Evolutionary conservation across 1,140 invertebrate genomes (phyloP), one percentile per base, ranked within the genome.

Genomic region (Bradysia coprophila): DNA sequence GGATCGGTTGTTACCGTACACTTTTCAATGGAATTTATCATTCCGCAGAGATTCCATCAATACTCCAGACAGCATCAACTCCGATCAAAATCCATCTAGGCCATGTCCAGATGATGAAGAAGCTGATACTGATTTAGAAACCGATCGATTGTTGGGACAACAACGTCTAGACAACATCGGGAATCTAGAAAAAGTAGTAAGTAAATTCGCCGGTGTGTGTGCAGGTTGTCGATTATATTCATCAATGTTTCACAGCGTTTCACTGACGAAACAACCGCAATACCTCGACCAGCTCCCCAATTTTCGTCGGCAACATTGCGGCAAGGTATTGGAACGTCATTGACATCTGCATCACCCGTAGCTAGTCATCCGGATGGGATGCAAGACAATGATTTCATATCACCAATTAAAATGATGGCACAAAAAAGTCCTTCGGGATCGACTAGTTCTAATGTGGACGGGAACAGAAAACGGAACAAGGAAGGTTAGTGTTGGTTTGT

Each of bases 151-250:
- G 36, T 68, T 92, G 21, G 87, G 87, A 3, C 84, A 90, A 57
- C 86, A 91, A 54, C 67, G 86, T 45, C 83, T 84, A 11, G 85
- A 90, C 49, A 86, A n/a, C n/a, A 91, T 60, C 83, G 86, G 61
- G 83, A 84, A 46, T 90, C 88, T 61, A 90, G n/a, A n/a, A n/a
- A n/a, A n/a, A n/a, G n/a, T n/a, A n/a, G n/a, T n/a, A n/a, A n/a
- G n/a, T n/a, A n/a, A n/a, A n/a, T n/a, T n/a, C n/a, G n/a, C n/a
- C n/a, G n/a, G n/a, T n/a, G n/a, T n/a, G n/a, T n/a, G n/a, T n/a
- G n/a, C n/a, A n/a, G n/a, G n/a, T n/a, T n/a, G n/a, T n/a, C n/a
- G n/a, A n/a, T n/a, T n/a, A n/a, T n/a, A n/a, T n/a, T n/a, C n/a
- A n/a, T n/a, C n/a, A n/a, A n/a, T n/a, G n/a, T n/a, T n/a, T n/a